phyloP scores from a whole-genome alignment of 2,113 vertebrate species.

The Callipepla squamata region DNA sequence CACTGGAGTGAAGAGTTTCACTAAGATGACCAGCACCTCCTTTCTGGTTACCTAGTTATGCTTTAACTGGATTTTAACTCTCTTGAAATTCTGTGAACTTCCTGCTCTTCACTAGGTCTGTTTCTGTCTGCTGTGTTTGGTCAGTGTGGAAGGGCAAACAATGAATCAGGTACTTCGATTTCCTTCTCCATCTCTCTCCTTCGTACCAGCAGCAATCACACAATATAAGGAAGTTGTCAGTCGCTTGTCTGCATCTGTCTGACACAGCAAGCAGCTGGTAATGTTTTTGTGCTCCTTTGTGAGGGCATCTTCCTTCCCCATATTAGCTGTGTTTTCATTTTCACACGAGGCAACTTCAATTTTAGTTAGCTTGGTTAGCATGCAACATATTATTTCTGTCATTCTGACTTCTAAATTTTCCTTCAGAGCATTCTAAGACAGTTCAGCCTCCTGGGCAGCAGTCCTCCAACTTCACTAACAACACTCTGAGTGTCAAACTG shows the following conservation, averaged over 20 bases:
- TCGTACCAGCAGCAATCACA: not conserved
- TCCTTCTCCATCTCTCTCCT: not conserved
- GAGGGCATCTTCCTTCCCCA: not conserved
- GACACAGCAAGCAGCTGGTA: not conserved
- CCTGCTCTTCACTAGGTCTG: not conserved
- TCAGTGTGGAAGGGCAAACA: not conserved
- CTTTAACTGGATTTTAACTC: not conserved
- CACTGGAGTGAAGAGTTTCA: not conserved
- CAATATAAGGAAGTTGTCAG: not conserved
- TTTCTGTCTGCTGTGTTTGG: not conserved
- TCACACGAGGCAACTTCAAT: not conserved
- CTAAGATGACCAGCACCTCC: not conserved
- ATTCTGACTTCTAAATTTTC: not conserved
- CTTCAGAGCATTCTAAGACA: not conserved
- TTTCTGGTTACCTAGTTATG: not conserved
- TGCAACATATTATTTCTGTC: not conserved
- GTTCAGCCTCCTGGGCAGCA: not conserved
- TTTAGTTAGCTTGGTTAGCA: not conserved
- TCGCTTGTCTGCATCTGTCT: not conserved
- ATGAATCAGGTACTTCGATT: not conserved
- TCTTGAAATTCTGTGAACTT: not conserved
- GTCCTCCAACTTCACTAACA: not conserved
- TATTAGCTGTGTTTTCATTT: not conserved
- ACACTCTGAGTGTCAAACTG: not conserved
- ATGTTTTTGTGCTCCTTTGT: not conserved